Percentiles rank a stretch among this genome's conserved stretches.
These are phyloP conservation scores for Rotaria macrura DNA, from an alignment of 2,888 invertebrate genomes.

Conservation along the genomic window DNA sequence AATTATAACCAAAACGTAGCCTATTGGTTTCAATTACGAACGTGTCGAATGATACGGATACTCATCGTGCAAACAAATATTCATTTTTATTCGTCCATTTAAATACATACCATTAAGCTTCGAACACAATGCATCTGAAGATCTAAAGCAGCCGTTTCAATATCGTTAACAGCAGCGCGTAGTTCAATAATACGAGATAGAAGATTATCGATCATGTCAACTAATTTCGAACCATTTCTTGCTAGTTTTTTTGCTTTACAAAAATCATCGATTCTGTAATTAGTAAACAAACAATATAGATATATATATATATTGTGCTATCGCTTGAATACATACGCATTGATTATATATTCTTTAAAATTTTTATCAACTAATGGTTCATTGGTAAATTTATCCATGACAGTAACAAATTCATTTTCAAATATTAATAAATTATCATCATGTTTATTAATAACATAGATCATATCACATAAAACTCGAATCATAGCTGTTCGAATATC, in stretches of 20 bases:
- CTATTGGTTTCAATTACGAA: too few relatives aligned
- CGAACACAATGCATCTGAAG: slow-evolving; percentile 15
- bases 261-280: background rate
- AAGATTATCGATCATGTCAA: slow-evolving; percentile 17
- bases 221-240: slow-evolving; percentile 17
- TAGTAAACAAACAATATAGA: too few relatives aligned
- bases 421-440: background rate
- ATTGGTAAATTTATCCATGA: slow-evolving; percentile 6
- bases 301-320: too few relatives aligned
- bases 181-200: background rate
- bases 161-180: background rate
- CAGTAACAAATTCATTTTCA: slow-evolving; percentile 19
- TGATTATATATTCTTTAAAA: slow-evolving; percentile 8
- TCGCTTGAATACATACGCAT: background rate
- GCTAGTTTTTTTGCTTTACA: background rate
- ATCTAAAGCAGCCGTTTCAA: slow-evolving; percentile 10
- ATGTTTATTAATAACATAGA: slow-evolving; percentile 45
- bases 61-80: too few relatives aligned
- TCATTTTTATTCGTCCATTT: too few relatives aligned
- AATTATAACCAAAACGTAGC: too few relatives aligned
- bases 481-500: slow-evolving; percentile 75
- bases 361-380: background rate
- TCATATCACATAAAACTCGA: slow-evolving; percentile 84
- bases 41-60: too few relatives aligned
- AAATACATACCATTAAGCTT: slow-evolving; percentile 7